phyloP scores from a whole-genome alignment of 2,888 invertebrate genomes.

The Liopterus haemorrhoidalis region DNA sequence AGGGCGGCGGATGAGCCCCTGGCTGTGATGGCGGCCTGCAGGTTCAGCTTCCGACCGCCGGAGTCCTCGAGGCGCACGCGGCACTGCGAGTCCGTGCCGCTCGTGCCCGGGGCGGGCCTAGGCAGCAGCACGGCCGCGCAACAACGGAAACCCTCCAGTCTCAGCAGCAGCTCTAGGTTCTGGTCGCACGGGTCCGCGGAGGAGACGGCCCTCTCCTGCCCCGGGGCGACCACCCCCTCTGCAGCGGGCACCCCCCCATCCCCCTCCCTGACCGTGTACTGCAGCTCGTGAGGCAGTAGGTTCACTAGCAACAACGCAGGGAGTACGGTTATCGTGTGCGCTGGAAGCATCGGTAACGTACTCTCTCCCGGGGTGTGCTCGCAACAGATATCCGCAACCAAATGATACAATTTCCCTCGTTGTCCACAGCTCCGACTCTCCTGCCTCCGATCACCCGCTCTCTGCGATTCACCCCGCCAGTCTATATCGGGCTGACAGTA shows the following conservation, averaged over 20 bases:
- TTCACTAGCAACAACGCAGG: conserved; percentile 82
- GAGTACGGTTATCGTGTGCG: conserved; percentile 78
- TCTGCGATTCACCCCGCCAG: conserved; percentile 57
- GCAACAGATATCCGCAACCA: too few relatives aligned
- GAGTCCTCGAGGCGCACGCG: conserved; percentile 68
- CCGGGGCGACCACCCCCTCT: conserved; percentile 4
- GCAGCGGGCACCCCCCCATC: conserved; percentile 40
- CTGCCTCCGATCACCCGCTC: conserved; percentile 43
- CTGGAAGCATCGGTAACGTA: conserved; percentile 51
- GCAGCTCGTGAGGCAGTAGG: conserved; percentile 76
- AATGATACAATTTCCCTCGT: conserved; percentile 33
- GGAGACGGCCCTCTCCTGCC: conserved; percentile 40
- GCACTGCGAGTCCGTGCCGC: conserved; percentile 36
- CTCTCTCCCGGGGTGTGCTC: conserved; percentile 3
- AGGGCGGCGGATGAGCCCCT: conserved; percentile 16
- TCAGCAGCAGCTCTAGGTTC: conserved; percentile 66
- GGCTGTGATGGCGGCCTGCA: conserved; percentile 54
- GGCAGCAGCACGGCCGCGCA: conserved; percentile 46
- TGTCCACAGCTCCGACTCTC: conserved; percentile 37
- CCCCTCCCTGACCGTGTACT: conserved; percentile 42
- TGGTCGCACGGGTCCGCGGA: conserved; percentile 53
- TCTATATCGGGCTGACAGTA: conserved; percentile 55
- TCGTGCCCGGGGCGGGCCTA: background rate
- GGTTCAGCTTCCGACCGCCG: conserved; percentile 64
- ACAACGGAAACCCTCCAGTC: conserved; percentile 71